Base-by-base conservation (phyloP, 2,113 vertebrate species). In the Erinaceus europaeus region DNA sequence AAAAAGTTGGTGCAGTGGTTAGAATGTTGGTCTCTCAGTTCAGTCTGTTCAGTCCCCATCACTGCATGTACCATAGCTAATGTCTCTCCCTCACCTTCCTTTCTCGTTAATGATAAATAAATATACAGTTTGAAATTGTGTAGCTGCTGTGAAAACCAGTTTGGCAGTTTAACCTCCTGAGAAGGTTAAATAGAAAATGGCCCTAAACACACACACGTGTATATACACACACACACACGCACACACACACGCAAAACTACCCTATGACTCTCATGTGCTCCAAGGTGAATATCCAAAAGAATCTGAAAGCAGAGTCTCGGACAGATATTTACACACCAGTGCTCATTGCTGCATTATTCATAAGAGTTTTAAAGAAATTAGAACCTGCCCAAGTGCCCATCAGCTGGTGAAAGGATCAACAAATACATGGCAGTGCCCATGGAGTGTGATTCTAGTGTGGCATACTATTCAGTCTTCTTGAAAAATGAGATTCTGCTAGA, bases 191-290 rank as follows among this genome's bases (percentile, higher is more conserved):
- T n/a, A n/a, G n/a, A n/a, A n/a, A n/a, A n/a, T n/a, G n/a, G n/a
- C n/a, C n/a, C n/a, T n/a, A n/a, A n/a, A n/a, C n/a, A n/a, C n/a
- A n/a, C n/a, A n/a, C n/a, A n/a, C n/a, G n/a, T n/a, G n/a, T n/a
- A n/a, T n/a, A n/a, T n/a, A n/a, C n/a, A n/a, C n/a, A n/a, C n/a
- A n/a, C n/a, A n/a, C n/a, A n/a, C n/a, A n/a, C n/a, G n/a, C n/a
- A n/a, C n/a, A n/a, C n/a, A n/a, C n/a, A n/a, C n/a, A n/a, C 64
- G 5, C 9, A 62, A 62, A 78, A 18, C 57, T 34, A 11, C n/a
- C 29, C 0, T 1, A 0, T 55, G 36, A 34, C 10, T 6, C 27
- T 40, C 50, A 42, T 0, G 53, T 6, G 5, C 25, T 53, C 25
- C 62, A 21, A 38, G 32, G 32, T 11, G 0, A 1, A 3, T 2